Conservation (phyloP, 2,797 vertebrate species). For the Periophthalmus magnuspinnatus region DNA sequence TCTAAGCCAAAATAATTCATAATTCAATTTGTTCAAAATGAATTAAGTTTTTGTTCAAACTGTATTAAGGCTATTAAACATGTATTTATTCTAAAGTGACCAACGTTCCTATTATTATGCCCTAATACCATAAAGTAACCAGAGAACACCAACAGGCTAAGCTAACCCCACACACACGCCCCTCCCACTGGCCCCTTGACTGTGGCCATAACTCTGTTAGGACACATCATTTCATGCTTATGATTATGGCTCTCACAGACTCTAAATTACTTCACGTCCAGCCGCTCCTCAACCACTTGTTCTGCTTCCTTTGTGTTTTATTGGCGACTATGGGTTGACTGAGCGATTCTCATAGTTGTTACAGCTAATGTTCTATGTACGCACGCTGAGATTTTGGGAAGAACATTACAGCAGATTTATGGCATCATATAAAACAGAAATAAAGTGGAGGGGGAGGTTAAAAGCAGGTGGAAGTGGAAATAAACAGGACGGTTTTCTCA, state of each 20-base stretch:
- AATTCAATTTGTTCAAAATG: too few species aligned
- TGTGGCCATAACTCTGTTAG: constrained; percentile 8
- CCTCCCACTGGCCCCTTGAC: constrained; percentile 1
- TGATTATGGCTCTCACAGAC: constrained; percentile 4
- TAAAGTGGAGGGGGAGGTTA: constrained; percentile 4
- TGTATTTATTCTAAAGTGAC: too few species aligned
- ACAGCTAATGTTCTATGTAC: constrained; percentile 19
- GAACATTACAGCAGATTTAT: constrained; percentile 9
- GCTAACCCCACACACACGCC: neutral
- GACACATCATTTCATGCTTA: constrained; percentile 15
- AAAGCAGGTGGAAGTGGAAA: constrained; percentile 5
- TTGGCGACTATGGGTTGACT: constrained; percentile 9
- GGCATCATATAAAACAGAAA: neutral
- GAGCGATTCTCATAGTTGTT: constrained; percentile 14
- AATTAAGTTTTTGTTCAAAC: too few species aligned
- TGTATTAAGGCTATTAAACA: neutral
- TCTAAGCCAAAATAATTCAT: too few species aligned
- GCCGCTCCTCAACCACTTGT: constrained; percentile 5
- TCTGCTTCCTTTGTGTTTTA: constrained; percentile 18
- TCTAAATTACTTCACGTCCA: constrained; percentile 11
- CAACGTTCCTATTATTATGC: neutral
- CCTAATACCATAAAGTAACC: neutral
- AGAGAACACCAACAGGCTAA: neutral
- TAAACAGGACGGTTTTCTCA: neutral
- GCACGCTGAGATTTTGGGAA: neutral